Evolutionary conservation across 2,797 vertebrate genomes (phyloP).

Genomic region (Cetoscarus ocellatus): DNA sequence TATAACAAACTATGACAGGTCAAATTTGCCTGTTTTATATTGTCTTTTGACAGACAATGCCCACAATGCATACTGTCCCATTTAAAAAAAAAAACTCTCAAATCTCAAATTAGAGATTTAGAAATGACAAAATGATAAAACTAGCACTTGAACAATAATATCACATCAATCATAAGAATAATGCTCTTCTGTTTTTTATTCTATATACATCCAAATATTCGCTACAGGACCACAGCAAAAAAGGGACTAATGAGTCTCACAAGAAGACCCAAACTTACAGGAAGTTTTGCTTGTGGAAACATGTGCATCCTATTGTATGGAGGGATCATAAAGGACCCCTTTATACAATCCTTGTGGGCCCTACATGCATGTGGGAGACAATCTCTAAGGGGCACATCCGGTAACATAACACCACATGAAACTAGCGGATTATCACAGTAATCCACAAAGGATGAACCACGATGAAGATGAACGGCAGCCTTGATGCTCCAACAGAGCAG

Average conservation of each 20-base stretch:
- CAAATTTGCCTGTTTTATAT: too few species aligned
- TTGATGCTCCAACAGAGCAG: constrained; percentile 19
- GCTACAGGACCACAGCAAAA: neutral
- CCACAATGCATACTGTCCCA: too few species aligned
- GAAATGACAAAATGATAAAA: neutral
- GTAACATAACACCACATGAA: constrained; percentile 43
- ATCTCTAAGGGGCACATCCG: constrained; percentile 33
- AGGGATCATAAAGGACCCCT: constrained; percentile 25
- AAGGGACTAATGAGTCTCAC: constrained; percentile 52
- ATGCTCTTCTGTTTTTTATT: constrained; percentile 15
- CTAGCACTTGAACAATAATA: constrained; percentile 13
- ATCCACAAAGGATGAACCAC: constrained; percentile 27
- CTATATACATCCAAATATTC: neutral
- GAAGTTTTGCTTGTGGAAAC: constrained; percentile 54
- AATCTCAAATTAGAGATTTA: neutral
- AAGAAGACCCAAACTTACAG: constrained; percentile 47
- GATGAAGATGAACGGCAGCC: constrained; percentile 35
- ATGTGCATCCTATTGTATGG: constrained; percentile 66
- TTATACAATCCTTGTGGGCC: constrained; percentile 18
- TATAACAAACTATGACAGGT: too few species aligned
- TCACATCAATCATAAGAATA: neutral
- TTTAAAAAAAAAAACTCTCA: too few species aligned
- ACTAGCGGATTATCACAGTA: constrained; percentile 33
- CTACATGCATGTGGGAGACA: constrained; percentile 24
- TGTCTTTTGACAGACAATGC: neutral